Evolutionary conservation across 2,888 invertebrate genomes (phyloP), one percentile per base, ranked within the genome.

Genomic region (Hydroisotoma schaefferi): DNA sequence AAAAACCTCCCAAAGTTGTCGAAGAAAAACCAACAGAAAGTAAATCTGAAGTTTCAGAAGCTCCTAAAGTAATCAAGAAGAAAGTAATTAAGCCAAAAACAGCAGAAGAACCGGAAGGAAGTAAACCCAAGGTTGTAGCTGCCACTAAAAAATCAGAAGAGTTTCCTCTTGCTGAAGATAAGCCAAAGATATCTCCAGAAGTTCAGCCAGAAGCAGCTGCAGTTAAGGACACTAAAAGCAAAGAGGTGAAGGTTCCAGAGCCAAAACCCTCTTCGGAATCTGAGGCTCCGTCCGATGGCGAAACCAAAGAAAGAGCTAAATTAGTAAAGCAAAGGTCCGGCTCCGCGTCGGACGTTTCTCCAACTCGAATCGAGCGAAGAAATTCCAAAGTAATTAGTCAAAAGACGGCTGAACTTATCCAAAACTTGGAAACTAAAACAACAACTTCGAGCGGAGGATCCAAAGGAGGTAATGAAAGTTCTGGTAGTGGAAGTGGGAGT

Each of bases 71-170:
- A 22, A 46, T 61, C 12, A 62, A 65, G 47, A 58, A 61, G 46
- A 59, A 59, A 25, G 47, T 61, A 52, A 51, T 74, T 90, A 92
- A 76, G 81, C 88, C 55, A 86, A 70, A 57, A 15, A 56, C 70
- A 20, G 53, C 37, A 25, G 26, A 15, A 26, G 18, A 43, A 28
- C 49, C 38, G 20, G 38, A 49, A n/a, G 44, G 27, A 15, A 46
- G 46, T 18, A 49, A 49, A 46, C 10, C 26, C 8, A 46, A 46
- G 23, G 4, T 6, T n/a, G n/a, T n/a, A n/a, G n/a, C n/a, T n/a
- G n/a, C n/a, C n/a, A n/a, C n/a, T n/a, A n/a, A n/a, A 4, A 37
- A 15, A 40, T 33, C 33, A 10, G 33, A 33, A 10, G 15, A 33
- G 15, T 6, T 33, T 33, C 6, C 33, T 33, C 8, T 33, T 6